These are phyloP conservation scores for Osmerus mordax DNA, from an alignment of 2,113 vertebrate species.

Conservation along the genomic window DNA sequence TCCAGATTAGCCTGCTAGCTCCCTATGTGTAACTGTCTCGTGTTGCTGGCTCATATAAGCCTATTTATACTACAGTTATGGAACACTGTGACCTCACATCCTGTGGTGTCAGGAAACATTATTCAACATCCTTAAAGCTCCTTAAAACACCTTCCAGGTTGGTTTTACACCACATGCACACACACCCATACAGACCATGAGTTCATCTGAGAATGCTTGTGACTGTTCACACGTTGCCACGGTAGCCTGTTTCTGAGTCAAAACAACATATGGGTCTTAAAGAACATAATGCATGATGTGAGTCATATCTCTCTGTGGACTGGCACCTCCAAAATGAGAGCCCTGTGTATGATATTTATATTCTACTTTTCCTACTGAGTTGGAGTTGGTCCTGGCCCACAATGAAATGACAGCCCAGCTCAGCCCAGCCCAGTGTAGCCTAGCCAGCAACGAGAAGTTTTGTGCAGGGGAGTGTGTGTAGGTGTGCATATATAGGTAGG, in stretches of 20 bases:
- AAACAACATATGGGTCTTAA: too few relatives aligned
- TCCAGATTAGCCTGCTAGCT: conserved; percentile 14
- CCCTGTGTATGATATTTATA: too few relatives aligned
- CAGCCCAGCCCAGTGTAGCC: too few relatives aligned
- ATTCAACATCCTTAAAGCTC: neutral
- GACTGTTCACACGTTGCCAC: too few relatives aligned
- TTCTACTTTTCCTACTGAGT: too few relatives aligned
- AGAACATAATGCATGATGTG: neutral
- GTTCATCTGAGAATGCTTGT: neutral
- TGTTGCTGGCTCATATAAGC: conserved; percentile 30
- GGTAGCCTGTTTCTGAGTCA: too few relatives aligned
- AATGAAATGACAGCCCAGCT: too few relatives aligned
- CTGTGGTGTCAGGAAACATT: conserved; percentile 3
- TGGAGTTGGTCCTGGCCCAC: too few relatives aligned
- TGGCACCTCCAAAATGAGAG: neutral
- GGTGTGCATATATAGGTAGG: neutral
- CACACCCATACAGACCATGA: conserved; percentile 2
- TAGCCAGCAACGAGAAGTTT: too few relatives aligned
- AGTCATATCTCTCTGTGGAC: neutral
- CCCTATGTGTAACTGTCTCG: conserved; percentile 5
- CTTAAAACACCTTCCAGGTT: neutral
- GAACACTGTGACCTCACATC: conserved; percentile 20
- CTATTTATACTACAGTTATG: conserved; percentile 36
- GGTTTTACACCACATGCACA: neutral
- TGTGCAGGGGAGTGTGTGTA: neutral